phyloP scores from a whole-genome alignment of 2,113 vertebrate genomes.

The Phyllopteryx taeniolatus region DNA sequence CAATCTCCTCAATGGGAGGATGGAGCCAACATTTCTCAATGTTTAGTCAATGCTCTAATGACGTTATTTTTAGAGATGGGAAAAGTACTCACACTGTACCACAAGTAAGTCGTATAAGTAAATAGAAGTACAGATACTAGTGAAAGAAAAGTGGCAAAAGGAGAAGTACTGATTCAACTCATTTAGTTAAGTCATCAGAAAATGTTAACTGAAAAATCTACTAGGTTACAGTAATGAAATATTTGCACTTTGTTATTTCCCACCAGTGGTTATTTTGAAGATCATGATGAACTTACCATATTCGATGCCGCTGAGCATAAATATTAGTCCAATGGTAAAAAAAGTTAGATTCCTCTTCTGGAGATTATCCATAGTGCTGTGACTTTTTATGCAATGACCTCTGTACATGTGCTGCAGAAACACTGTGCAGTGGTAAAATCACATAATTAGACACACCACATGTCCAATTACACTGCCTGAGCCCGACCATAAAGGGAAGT shows the following conservation, averaged over 20 bases:
- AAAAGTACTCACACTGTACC: too few relatives aligned
- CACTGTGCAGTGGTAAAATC: constrained; percentile 25
- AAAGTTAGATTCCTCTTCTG: constrained; percentile 73
- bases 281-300: constrained; percentile 72
- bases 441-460: constrained; percentile 55
- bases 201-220: too few relatives aligned
- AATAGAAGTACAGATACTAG: too few relatives aligned
- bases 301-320: constrained; percentile 79
- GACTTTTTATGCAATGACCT: constrained; percentile 26
- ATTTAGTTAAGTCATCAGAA: too few relatives aligned
- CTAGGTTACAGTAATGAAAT: too few relatives aligned
- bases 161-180: too few relatives aligned
- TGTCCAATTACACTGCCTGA: constrained; percentile 57
- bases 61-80: neutral
- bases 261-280: neutral
- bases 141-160: too few relatives aligned
- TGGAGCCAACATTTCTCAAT: constrained; percentile 8
- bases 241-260: constrained; percentile 8
- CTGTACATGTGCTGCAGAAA: constrained; percentile 21
- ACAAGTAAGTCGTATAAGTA: too few relatives aligned
- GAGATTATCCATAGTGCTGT: constrained; percentile 64
- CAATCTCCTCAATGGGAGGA: constrained; percentile 12
- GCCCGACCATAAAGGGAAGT: constrained; percentile 35
- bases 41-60: constrained; percentile 15
- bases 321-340: constrained; percentile 76